Percentiles rank a stretch among this genome's conserved stretches.
These are phyloP conservation scores for Samia ricini DNA, from an alignment of 1,140 invertebrate genomes.

Conservation along the genomic window DNA sequence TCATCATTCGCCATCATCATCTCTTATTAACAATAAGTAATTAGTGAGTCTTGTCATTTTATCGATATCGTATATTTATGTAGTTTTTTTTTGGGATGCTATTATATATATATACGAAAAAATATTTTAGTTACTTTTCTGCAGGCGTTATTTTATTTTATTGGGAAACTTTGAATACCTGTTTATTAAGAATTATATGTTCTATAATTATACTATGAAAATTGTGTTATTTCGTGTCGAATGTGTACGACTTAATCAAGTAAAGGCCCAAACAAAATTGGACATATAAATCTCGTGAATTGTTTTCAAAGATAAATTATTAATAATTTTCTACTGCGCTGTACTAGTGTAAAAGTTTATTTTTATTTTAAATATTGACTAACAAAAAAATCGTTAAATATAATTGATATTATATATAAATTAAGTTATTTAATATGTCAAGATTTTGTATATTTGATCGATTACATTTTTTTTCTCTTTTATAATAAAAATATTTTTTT, in stretches of 20 bases:
- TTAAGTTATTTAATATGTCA: neutral
- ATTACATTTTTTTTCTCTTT: constrained; percentile 6
- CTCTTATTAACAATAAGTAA: no score
- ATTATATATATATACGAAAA: no score
- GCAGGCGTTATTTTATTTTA: no score
- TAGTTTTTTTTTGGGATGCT: no score
- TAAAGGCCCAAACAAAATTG: neutral
- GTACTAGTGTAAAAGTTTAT: neutral
- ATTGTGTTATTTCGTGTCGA: neutral
- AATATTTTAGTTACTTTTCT: no score
- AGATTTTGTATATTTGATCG: constrained; percentile 26
- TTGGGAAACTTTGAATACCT: no score
- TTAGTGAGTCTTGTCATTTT: no score
- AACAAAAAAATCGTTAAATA: neutral
- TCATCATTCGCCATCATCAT: no score
- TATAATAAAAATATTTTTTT: constrained; percentile 1
- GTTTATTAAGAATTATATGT: neutral
- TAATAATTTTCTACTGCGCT: neutral
- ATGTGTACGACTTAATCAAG: neutral
- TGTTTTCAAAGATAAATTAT: no score
- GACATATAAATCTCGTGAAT: neutral
- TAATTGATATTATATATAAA: neutral
- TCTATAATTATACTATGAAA: neutral
- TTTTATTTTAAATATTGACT: neutral
- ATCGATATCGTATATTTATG: no score